Conservation (phyloP, 2,797 vertebrate genomes). For the Hozukius guyotensis region DNA sequence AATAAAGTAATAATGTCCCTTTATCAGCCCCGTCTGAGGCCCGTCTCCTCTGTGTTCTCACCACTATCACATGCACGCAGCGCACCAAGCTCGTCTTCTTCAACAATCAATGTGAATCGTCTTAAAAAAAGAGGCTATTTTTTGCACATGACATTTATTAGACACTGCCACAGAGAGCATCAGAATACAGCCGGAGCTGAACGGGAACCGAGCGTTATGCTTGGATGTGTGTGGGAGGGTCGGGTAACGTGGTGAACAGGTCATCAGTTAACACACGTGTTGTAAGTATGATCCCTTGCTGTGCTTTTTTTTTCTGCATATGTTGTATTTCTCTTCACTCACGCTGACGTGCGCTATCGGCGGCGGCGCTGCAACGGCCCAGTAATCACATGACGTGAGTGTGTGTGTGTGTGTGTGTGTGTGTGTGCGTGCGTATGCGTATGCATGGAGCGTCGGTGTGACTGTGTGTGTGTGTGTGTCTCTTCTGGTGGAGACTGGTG, state of each 20-base stretch:
- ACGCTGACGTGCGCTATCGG: constrained; percentile 32
- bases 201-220: constrained; percentile 26
- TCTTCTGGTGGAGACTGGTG: constrained; percentile 69
- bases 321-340: constrained; percentile 35
- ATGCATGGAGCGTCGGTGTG: not conserved
- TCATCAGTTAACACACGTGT: constrained; percentile 16
- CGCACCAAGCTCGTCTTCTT: constrained; percentile 25
- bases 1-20: too few relatives aligned
- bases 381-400: constrained; percentile 32
- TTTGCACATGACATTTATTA: constrained; percentile 73
- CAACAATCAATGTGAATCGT: constrained; percentile 80
- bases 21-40: too few relatives aligned
- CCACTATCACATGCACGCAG: constrained; percentile 21
- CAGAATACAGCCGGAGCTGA: constrained; percentile 59
- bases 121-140: constrained; percentile 38
- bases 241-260: not conserved
- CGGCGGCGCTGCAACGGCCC: constrained; percentile 63
- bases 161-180: constrained; percentile 73
- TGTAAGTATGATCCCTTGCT: constrained; percentile 38
- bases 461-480: not conserved
- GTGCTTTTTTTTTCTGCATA: constrained; percentile 9
- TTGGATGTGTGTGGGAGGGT: not conserved
- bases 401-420: not conserved
- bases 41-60: not conserved
- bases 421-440: not conserved